A percentile compares a stretch with the other conserved stretches of the same genome.
Evolutionary conservation across 1,140 invertebrate species (phyloP).

Genomic region (Drosophila quadrilineata): DNA sequence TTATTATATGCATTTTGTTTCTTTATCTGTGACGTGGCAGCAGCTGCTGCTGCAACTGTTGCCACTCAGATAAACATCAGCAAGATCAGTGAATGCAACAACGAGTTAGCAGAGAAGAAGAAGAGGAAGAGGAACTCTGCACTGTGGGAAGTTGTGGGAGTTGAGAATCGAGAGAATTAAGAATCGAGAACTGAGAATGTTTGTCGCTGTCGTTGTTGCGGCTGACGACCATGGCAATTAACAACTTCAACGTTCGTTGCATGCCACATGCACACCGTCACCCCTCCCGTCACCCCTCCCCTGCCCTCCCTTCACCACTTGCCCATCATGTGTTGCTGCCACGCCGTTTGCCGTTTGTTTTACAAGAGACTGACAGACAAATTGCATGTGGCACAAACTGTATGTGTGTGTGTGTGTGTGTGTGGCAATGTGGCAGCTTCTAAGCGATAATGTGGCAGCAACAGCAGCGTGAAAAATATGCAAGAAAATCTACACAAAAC

Average conservation of each 20-base stretch:
- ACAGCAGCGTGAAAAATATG: slow-evolving; percentile 68
- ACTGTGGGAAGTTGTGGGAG: slow-evolving; percentile 32
- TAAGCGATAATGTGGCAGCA: slow-evolving; percentile 29
- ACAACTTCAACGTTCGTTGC: slow-evolving; percentile 77
- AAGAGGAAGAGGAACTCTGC: slow-evolving; percentile 24
- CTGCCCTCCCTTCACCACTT: neutral
- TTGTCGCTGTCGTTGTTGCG: slow-evolving; percentile 59
- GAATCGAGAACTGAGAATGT: neutral
- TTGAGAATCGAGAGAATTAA: too few relatives aligned
- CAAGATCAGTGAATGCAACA: too few relatives aligned
- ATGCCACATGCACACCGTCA: slow-evolving; percentile 14
- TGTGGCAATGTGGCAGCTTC: slow-evolving; percentile 26
- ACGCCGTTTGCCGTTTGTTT: too few relatives aligned
- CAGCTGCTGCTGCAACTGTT: too few relatives aligned
- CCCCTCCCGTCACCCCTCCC: too few relatives aligned
- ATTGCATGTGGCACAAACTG: slow-evolving; percentile 57
- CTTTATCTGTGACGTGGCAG: too few relatives aligned
- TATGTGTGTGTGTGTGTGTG: slow-evolving; percentile 23
- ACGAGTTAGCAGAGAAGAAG: slow-evolving; percentile 1
- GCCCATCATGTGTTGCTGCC: neutral
- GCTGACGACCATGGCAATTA: slow-evolving; percentile 66
- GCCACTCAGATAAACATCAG: too few relatives aligned
- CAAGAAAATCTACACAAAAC: slow-evolving; percentile 54
- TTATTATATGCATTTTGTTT: too few relatives aligned
- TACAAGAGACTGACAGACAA: slow-evolving; percentile 54